Evolutionary conservation across 2,797 vertebrate genomes (phyloP), one percentile per base, ranked within the genome.

Genomic region (Lophotriccus pileatus): DNA sequence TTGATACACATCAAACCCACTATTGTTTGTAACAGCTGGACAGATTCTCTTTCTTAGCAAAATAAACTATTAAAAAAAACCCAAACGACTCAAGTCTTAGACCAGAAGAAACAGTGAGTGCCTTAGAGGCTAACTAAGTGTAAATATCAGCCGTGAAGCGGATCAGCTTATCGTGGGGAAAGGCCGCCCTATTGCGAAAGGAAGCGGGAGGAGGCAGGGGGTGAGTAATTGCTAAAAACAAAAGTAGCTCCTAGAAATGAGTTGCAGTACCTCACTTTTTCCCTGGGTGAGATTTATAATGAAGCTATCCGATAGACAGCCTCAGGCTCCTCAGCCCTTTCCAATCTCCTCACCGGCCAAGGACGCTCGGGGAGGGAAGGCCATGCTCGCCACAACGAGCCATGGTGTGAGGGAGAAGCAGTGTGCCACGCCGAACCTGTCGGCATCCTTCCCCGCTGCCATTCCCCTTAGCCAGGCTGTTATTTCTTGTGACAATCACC

Each of bases 21-120:
- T 78, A 36, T 47, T 84, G 90, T 87, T 84, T 85, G 47, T 70
- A 94, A 87, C 93, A 95, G 76, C 67, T 82, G 69, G 95, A 91
- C 90, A 95, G 41, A 83, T 60, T 76, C 60, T 32, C 80, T 82
- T 82, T 83, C 83, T 63, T 72, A 64, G 27, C 28, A 92, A 94
- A 95, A 89, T 43, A 52, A 87, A 72, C 73, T 79, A 75, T 43
- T 84, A 55, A 95, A 79, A 36, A 68, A 50, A 92, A 58, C 36
- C 58, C 3, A n/a, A n/a, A 34, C 70, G 85, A 74, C 28, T 28
- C 9, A 86, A 84, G 23, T 66, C 69, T 89, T 78, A 63, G 52
- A 30, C 23, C 20, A 67, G 20, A 90, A 86, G 47, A 86, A 77
- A 63, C 50, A 72, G 50, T n/a, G 68, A 80, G 41, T 49, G 80